Evolutionary conservation across 2,113 vertebrate genomes (phyloP).

Genomic region (Cololabis saira): DNA sequence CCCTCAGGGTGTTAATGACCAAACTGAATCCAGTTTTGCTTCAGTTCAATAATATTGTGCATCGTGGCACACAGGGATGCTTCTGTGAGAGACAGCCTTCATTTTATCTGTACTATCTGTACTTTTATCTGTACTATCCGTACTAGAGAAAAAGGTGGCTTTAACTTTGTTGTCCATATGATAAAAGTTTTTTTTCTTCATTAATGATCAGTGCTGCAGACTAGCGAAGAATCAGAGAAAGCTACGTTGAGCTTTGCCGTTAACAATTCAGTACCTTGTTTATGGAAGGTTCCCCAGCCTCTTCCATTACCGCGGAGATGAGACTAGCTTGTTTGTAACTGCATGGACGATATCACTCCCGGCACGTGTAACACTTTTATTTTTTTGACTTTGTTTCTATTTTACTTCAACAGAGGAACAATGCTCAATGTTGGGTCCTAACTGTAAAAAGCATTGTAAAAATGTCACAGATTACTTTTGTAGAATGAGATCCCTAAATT

Average conservation of each 20-base stretch:
- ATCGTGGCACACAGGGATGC: neutral
- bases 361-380: neutral
- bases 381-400: conserved; percentile 17
- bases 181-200: neutral
- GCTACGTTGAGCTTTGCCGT: neutral
- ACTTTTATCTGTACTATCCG: conserved; percentile 6
- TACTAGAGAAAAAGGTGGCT: neutral
- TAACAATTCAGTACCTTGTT: neutral
- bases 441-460: conserved; percentile 11
- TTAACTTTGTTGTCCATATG: too few species aligned
- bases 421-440: conserved; percentile 9
- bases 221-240: neutral
- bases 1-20: neutral
- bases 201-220: neutral
- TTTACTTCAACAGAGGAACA: conserved; percentile 12
- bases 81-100: neutral
- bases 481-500: neutral
- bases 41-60: neutral
- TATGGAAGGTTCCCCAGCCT: neutral
- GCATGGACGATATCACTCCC: conserved; percentile 29
- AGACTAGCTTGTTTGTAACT: conserved; percentile 9
- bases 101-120: neutral
- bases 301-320: neutral
- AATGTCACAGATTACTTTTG: too few species aligned
- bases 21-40: neutral